Evolutionary conservation across 2,797 vertebrate species (phyloP).

Genomic region (Bradypodion pumilum): DNA sequence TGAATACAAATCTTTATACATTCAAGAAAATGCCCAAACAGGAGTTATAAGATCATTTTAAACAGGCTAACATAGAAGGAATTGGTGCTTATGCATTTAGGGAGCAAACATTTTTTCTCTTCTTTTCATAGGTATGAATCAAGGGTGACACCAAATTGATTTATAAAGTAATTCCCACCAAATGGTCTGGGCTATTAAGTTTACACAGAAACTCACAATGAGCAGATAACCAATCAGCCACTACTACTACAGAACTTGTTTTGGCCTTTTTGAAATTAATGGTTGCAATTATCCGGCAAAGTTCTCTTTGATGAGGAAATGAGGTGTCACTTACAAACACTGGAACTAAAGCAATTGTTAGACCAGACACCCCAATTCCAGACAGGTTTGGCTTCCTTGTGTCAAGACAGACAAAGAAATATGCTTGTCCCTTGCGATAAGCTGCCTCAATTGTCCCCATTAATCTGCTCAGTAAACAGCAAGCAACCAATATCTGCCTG

Average conservation of each 20-base stretch:
- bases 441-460: slow-evolving; percentile 62
- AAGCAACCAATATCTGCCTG: slow-evolving; percentile 4
- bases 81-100: not conserved
- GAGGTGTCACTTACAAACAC: not conserved
- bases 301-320: not conserved
- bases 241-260: not conserved
- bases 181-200: not conserved
- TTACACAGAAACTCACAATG: not conserved
- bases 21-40: too few relatives aligned
- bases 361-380: slow-evolving; percentile 26
- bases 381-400: slow-evolving; percentile 28
- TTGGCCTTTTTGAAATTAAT: not conserved
- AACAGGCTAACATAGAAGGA: not conserved
- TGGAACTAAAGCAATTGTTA: slow-evolving; percentile 18
- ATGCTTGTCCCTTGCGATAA: slow-evolving; percentile 31
- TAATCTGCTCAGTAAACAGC: slow-evolving; percentile 75
- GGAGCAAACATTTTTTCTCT: not conserved
- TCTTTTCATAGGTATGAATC: not conserved
- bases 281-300: slow-evolving; percentile 12
- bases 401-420: slow-evolving; percentile 37
- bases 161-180: not conserved
- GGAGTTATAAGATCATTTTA: not conserved
- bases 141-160: not conserved
- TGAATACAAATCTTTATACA: too few relatives aligned
- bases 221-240: too few relatives aligned